Conservation (phyloP, 2,888 invertebrate genomes). For the Geotrupes spiniger region DNA sequence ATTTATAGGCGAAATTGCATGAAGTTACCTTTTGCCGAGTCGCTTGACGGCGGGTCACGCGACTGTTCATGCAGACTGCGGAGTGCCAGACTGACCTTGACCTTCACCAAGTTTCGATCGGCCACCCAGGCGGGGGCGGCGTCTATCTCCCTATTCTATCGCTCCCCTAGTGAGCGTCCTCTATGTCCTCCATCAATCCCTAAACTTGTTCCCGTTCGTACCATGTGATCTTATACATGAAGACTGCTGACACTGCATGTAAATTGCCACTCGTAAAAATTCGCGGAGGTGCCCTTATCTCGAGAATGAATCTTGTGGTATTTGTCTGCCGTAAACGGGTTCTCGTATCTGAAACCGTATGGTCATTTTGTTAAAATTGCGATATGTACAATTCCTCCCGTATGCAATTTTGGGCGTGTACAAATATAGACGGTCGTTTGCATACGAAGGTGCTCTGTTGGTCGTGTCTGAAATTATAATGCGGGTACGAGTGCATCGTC, state of each 20-base stretch:
- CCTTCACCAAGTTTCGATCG: slow-evolving; percentile 37
- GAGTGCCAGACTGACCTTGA: slow-evolving; percentile 36
- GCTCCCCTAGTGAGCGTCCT: slow-evolving; percentile 12
- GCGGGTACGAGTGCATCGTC: background rate
- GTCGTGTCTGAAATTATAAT: background rate
- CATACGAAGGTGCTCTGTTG: background rate
- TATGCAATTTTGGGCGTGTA: slow-evolving; percentile 2
- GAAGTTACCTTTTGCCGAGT: slow-evolving; percentile 3
- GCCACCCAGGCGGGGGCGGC: slow-evolving; percentile 26
- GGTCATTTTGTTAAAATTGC: slow-evolving; percentile 9
- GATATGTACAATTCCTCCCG: slow-evolving; percentile 4
- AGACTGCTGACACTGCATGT: slow-evolving; percentile 16
- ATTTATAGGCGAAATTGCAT: slow-evolving; percentile 1
- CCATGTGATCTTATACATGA: slow-evolving; percentile 10
- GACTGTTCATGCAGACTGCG: slow-evolving; percentile 24
- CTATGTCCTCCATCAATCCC: slow-evolving; percentile 11
- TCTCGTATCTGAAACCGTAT: slow-evolving; percentile 14
- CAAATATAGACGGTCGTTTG: slow-evolving; percentile 4
- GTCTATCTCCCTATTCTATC: slow-evolving; percentile 25
- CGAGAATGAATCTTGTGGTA: slow-evolving; percentile 11
- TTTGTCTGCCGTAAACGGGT: slow-evolving; percentile 14
- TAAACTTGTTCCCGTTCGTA: slow-evolving; percentile 11
- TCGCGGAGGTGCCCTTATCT: slow-evolving; percentile 12
- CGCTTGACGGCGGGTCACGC: slow-evolving; percentile 17
- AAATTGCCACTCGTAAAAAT: slow-evolving; percentile 15